Base-by-base conservation (phyloP, 2,888 invertebrate genomes). In the Caradrina clavipalpis region DNA sequence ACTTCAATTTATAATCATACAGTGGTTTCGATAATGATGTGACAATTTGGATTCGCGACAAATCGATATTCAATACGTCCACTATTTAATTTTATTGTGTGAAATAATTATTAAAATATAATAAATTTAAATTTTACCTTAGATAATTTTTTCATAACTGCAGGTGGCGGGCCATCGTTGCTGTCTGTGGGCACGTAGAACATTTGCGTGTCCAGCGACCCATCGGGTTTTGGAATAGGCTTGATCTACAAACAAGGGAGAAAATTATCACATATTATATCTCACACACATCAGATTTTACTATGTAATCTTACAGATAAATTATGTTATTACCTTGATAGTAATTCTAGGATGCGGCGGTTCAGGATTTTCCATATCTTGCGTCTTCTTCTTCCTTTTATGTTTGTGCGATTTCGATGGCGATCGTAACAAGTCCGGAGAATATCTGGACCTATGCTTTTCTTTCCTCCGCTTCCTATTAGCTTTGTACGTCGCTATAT, bases 311-410 rank as follows among this genome's bases (percentile, higher is more conserved):
- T 45, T 47, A 47, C n/a, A n/a, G 6, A 57, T 35, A 21, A 60
- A 49, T 19, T 2, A 5, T 15, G 31, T 11, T 31, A 49, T 62
- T 92, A 97, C 97, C 96, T 98, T 98, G 60, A 98, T 98, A 71
- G 98, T 98, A 66, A 98, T 98, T 88, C 98, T 97, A 35, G 98
- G 97, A 91, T 97, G 97, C 31, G 97, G 97, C 61, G 88, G 86
- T 2, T 96, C 93, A 2, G 96, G 96, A 81, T 96, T 95, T 71
- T 96, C 95, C 74, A 97, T 92, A 85, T 98, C 97, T 72, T 97
- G 96, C 73, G 97, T 97, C 93, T 98, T 98, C 96, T 98, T 97
- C 96, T 98, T 98, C 76, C 98, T 96, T 87, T 98, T 98, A 51
- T 98, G 96, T 88, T 98, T 98, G 84, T 98, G 97, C 75, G 98